Evolutionary conservation across 2,888 invertebrate genomes (phyloP).

Genomic region (Halictus quadricinctus): DNA sequence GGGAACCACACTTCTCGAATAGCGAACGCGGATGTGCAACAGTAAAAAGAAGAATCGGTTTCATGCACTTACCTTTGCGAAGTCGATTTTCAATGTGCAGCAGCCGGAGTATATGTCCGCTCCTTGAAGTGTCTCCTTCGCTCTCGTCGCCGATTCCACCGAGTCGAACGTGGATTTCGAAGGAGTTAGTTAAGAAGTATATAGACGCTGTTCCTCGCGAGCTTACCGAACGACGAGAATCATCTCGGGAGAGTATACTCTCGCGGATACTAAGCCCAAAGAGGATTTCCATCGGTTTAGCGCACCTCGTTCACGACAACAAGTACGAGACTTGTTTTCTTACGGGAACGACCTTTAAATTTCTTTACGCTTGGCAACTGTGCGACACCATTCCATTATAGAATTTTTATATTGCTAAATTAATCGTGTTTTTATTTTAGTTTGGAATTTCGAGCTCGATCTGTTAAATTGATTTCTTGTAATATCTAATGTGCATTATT

Average conservation of each 20-base stretch:
- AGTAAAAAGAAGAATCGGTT: conserved; percentile 19
- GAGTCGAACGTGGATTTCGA: conserved; percentile 93
- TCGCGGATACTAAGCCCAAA: background rate
- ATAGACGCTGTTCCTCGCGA: conserved; percentile 23
- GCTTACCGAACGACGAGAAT: background rate
- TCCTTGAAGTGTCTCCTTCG: conserved; percentile 97
- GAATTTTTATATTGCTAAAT: too few species aligned
- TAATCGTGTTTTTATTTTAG: too few species aligned
- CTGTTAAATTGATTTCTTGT: too few species aligned
- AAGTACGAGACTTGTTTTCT: background rate
- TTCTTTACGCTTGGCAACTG: too few species aligned
- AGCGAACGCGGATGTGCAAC: background rate
- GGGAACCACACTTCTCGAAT: background rate
- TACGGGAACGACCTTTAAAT: background rate
- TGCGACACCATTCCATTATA: too few species aligned
- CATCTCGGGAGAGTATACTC: background rate
- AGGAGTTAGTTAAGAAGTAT: conserved; percentile 75
- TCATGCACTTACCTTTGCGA: conserved; percentile 92
- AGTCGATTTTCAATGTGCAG: conserved; percentile 99
- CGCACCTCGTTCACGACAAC: background rate
- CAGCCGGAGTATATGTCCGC: conserved; percentile 99
- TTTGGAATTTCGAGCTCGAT: too few species aligned
- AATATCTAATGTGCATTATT: too few species aligned
- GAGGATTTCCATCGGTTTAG: background rate
- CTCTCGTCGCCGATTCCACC: conserved; percentile 95